phyloP scores from a whole-genome alignment of 2,797 vertebrate genomes.

The Tangara arthus region DNA sequence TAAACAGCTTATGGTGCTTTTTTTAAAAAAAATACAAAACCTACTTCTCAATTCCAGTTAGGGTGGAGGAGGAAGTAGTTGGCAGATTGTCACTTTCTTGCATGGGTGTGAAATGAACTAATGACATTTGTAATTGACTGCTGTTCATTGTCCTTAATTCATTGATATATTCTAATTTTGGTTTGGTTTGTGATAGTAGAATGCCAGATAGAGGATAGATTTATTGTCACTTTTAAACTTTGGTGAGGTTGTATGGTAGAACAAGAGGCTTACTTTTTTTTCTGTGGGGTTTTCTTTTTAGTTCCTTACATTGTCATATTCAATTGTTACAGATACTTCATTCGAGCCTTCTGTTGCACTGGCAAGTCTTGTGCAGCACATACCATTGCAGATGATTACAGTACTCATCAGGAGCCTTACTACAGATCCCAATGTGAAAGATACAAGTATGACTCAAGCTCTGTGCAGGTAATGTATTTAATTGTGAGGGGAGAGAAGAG shows the following conservation, averaged over 20 bases:
- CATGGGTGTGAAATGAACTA: background rate
- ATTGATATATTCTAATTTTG: accelerated
- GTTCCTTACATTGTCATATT: background rate
- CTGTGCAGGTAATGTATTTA: conserved; percentile 88
- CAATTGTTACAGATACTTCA: conserved; percentile 80
- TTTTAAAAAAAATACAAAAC: background rate
- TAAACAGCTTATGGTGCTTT: background rate
- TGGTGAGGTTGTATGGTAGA: background rate
- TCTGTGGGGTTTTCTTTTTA: background rate
- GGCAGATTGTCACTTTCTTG: background rate
- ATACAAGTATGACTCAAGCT: conserved; percentile 95
- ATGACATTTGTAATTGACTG: background rate
- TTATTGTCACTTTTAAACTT: background rate
- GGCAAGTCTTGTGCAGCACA: conserved; percentile 96
- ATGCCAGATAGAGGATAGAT: background rate
- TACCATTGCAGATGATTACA: conserved; percentile 97
- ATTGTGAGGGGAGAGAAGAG: background rate
- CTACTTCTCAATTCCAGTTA: accelerated
- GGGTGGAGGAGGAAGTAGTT: background rate
- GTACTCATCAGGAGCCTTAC: conserved; percentile 98
- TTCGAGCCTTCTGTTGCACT: conserved; percentile 95
- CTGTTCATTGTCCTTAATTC: background rate
- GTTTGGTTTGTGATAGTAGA: background rate
- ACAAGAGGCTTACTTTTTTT: background rate
- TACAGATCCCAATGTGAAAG: conserved; percentile 96